phyloP scores from a whole-genome alignment of 2,888 invertebrate species.

The Synanthedon formicaeformis region DNA sequence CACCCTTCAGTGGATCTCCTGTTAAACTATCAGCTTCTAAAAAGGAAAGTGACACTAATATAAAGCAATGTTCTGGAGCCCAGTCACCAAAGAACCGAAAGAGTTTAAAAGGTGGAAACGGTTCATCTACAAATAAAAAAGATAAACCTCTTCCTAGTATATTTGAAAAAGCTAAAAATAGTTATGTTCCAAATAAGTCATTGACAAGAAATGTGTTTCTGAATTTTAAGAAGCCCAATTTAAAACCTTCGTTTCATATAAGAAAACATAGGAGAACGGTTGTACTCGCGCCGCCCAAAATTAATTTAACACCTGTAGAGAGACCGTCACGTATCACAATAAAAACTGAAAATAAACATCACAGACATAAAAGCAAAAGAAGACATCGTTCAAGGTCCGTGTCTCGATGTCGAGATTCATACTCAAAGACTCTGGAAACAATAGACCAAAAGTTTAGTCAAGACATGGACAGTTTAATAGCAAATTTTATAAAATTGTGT shows the following conservation, averaged over 20 bases:
- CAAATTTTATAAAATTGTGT: constrained; percentile 58
- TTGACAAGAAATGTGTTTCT: constrained; percentile 59
- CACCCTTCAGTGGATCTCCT: constrained; percentile 39
- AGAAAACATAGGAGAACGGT: constrained; percentile 71
- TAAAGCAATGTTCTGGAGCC: constrained; percentile 31
- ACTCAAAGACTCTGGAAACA: constrained; percentile 75
- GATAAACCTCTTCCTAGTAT: constrained; percentile 49
- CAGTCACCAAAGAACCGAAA: constrained; percentile 50
- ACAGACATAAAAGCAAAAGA: constrained; percentile 58
- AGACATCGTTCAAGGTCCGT: constrained; percentile 60
- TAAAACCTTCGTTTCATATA: constrained; percentile 53
- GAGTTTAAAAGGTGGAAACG: constrained; percentile 29
- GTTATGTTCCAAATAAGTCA: constrained; percentile 56
- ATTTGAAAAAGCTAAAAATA: constrained; percentile 59
- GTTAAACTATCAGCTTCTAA: constrained; percentile 31
- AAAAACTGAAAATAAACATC: constrained; percentile 59
- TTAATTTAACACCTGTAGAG: constrained; percentile 55
- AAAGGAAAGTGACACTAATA: constrained; percentile 38
- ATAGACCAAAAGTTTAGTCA: constrained; percentile 63
- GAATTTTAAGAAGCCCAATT: constrained; percentile 54
- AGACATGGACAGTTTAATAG: constrained; percentile 56
- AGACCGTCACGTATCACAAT: constrained; percentile 52
- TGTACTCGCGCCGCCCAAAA: constrained; percentile 59
- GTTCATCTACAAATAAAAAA: constrained; percentile 34
- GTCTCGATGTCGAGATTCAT: constrained; percentile 62